Evolutionary conservation across 2,113 vertebrate genomes (phyloP), one percentile per base, ranked within the genome.

Genomic region (Tetrax tetrax): DNA sequence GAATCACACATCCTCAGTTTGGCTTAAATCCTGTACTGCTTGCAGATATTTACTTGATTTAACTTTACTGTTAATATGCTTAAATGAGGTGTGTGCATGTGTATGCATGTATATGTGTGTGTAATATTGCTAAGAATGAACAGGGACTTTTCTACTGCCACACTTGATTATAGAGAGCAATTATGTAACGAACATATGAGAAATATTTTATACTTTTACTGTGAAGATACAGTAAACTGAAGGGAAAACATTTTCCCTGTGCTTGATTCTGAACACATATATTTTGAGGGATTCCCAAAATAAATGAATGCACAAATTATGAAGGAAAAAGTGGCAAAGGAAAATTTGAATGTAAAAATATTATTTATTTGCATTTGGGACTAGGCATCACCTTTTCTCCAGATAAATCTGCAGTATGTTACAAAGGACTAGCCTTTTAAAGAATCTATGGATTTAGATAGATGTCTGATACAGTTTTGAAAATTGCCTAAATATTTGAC

Each of bases 111-210:
- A 35, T 56, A 15, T 76, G 68, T 63, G 50, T 54, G 59, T 88
- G 68, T 35, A 88, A 76, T 77, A 63, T 83, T 66, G 25, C 87
- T 74, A 14, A 63, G 81, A 92, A 95, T 94, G 75, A 96, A 77
- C 59, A 63, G 47, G 23, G 75, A 83, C 48, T 90, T 95, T 93
- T 81, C 90, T 83, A 8, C 63, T 64, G 78, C 85, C 90, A 37
- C 31, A 51, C 28, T 71, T 85, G 75, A 92, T 92, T 90, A 90
- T 38, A 70, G 38, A 56, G 14, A 91, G 63, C 50, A 95, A 83
- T 90, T 93, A 88, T 74, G 51, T 54, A 86, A 90, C 80, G 28
- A 79, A 4, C 41, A 54, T 33, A 33, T 57, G 50, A 83, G 68
- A 93, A 90, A 94, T 41, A 80, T 65, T 77, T 76, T 43, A 74